Evolutionary conservation across 2,113 vertebrate species (phyloP).

Genomic region (Plotosus lineatus): DNA sequence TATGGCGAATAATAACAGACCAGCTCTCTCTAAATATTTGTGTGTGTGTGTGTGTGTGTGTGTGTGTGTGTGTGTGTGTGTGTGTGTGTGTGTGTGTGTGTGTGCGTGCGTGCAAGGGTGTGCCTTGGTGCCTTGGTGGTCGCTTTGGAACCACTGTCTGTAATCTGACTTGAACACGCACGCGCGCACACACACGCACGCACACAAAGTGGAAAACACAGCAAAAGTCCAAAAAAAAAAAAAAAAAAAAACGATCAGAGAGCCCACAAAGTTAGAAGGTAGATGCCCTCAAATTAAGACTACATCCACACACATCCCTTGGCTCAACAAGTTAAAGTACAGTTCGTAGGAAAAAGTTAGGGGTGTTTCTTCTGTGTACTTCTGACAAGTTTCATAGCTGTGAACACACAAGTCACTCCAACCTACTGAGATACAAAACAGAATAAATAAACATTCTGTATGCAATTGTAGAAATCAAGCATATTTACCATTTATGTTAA

Average conservation of each 20-base stretch:
- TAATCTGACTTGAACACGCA: conserved; percentile 46
- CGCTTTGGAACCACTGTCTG: conserved; percentile 32
- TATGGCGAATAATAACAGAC: conserved; percentile 47
- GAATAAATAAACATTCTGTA: background rate
- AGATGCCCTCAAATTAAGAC: background rate
- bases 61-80: conserved; percentile 8
- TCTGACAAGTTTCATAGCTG: background rate
- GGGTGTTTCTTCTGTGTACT: background rate
- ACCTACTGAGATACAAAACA: background rate
- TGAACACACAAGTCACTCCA: background rate
- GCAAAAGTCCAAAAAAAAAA: too few relatives aligned
- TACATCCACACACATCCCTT: background rate
- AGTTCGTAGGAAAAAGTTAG: background rate
- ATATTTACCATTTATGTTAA: too few relatives aligned
- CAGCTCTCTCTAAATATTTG: background rate
- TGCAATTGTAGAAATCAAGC: too few relatives aligned
- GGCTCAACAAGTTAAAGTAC: background rate
- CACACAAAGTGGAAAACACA: conserved; percentile 45
- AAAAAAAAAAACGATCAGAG: too few relatives aligned
- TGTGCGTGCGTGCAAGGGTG: conserved; percentile 11
- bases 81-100: conserved; percentile 19
- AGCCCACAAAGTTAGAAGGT: background rate
- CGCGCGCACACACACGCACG: conserved; percentile 28
- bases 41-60: conserved; percentile 2
- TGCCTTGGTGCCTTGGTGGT: background rate